A percentile compares a stretch with the other conserved stretches of the same genome.
These are phyloP conservation scores for Neopipo cinnamomea DNA, from an alignment of 2,113 vertebrate genomes.

Conservation along the genomic window DNA sequence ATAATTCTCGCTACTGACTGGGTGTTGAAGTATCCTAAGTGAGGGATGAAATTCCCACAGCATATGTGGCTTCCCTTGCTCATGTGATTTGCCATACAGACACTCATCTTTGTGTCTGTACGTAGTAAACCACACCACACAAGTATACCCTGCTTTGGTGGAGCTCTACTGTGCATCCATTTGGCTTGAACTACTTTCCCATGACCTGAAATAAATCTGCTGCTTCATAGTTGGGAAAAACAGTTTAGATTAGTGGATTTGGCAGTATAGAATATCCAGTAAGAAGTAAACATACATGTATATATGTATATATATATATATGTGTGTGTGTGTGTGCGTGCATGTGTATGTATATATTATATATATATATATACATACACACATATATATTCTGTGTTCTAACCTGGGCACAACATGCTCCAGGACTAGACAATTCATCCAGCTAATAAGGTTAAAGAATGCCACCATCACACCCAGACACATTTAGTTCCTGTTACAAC, in stretches of 20 bases:
- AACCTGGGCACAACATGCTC: neutral
- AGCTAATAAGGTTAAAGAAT: neutral
- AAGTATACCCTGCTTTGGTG: neutral
- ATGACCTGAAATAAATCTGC: neutral
- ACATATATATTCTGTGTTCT: neutral
- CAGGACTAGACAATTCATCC: neutral
- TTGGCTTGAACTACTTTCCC: neutral
- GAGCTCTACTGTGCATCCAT: neutral
- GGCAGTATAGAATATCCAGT: neutral
- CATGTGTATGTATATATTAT: neutral
- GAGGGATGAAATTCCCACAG: neutral
- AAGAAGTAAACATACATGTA: neutral
- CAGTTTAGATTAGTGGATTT: neutral
- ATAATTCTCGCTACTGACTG: neutral
- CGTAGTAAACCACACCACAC: neutral
- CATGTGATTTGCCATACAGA: neutral
- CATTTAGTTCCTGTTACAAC: neutral
- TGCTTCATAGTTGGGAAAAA: neutral
- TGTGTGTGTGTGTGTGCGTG: accelerated
- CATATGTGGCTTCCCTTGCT: neutral
- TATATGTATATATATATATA: accelerated
- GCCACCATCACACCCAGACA: neutral
- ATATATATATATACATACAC: neutral
- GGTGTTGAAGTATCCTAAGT: neutral
- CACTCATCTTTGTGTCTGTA: neutral